phyloP scores from a whole-genome alignment of 2,113 vertebrate genomes.

The Callorhinus ursinus region DNA sequence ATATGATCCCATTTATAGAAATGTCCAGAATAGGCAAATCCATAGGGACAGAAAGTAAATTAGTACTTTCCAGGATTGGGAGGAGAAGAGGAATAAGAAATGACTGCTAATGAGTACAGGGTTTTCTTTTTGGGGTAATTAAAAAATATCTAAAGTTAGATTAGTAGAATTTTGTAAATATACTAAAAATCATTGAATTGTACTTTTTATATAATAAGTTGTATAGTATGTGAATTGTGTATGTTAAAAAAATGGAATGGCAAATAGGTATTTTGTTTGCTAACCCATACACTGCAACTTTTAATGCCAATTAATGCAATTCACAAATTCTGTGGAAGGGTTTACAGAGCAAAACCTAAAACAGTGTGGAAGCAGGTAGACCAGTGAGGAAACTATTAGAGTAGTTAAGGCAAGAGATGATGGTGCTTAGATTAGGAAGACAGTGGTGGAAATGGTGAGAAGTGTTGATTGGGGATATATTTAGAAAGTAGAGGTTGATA shows the following conservation, averaged over 20 bases:
- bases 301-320: background rate
- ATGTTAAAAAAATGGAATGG: background rate
- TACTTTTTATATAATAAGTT: background rate
- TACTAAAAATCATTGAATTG: background rate
- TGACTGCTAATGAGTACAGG: background rate
- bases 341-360: background rate
- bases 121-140: constrained; percentile 36
- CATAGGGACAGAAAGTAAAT: background rate
- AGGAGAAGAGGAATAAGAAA: background rate
- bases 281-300: background rate
- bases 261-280: constrained; percentile 24
- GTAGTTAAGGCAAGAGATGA: background rate
- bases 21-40: background rate
- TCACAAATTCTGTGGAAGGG: background rate
- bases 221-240: background rate
- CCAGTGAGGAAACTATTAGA: background rate
- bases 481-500: background rate
- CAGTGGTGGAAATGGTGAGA: background rate
- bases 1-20: background rate
- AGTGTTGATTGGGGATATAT: background rate
- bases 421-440: background rate
- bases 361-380: background rate
- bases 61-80: background rate
- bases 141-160: background rate
- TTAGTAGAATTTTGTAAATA: background rate